phyloP scores from a whole-genome alignment of 2,113 vertebrate species.

The Microcebus jonahi region DNA sequence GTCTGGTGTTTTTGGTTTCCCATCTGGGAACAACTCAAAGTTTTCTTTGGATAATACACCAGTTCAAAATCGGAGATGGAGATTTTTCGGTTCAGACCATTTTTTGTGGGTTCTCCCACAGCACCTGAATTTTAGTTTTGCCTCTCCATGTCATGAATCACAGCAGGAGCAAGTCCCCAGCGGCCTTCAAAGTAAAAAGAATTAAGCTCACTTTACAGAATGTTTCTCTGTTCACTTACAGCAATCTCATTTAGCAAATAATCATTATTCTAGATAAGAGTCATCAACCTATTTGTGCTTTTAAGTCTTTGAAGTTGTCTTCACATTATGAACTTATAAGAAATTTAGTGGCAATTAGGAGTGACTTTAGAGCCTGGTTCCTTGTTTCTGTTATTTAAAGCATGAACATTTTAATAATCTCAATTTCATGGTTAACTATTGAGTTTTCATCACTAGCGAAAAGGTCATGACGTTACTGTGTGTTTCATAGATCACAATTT shows the following conservation, averaged over 20 bases:
- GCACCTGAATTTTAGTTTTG: slow-evolving; percentile 77
- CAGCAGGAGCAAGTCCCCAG: slow-evolving; percentile 71
- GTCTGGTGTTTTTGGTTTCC: slow-evolving; percentile 78
- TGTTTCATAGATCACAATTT: slow-evolving; percentile 44
- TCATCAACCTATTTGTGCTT: background rate
- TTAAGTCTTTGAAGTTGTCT: slow-evolving; percentile 25
- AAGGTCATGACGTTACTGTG: background rate
- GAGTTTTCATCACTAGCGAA: slow-evolving; percentile 42
- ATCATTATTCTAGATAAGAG: slow-evolving; percentile 7
- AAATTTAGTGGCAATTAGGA: background rate
- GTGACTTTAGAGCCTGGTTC: background rate
- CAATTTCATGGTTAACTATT: slow-evolving; percentile 4
- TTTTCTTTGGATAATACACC: slow-evolving; percentile 71
- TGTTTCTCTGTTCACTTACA: background rate
- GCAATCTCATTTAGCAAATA: background rate
- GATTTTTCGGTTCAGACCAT: slow-evolving; percentile 80
- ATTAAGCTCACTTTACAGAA: slow-evolving; percentile 61
- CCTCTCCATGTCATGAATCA: slow-evolving; percentile 74
- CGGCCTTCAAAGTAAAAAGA: slow-evolving; percentile 82
- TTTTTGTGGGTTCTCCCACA: slow-evolving; percentile 81
- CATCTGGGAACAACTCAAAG: slow-evolving; percentile 74
- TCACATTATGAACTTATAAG: background rate
- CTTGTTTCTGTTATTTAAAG: slow-evolving; percentile 49
- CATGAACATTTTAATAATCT: slow-evolving; percentile 26
- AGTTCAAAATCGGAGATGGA: slow-evolving; percentile 71